Base-by-base conservation (phyloP, 1,140 invertebrate genomes). In the Aculops lycopersici region DNA sequence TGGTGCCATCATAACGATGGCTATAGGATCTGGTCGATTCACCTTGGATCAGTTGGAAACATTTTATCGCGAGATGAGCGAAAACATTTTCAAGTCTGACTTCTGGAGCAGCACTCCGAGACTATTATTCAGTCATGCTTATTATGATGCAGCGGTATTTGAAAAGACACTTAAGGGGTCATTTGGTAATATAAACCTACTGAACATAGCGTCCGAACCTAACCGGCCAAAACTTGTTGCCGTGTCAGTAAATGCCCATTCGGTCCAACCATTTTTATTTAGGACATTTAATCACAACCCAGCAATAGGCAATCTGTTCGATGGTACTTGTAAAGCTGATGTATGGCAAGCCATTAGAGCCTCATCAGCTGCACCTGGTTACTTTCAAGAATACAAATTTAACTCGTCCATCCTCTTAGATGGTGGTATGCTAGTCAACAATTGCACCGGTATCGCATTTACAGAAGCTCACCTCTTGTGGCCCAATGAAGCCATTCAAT, bases 331-430 rank as follows among this genome's bases (percentile, higher is more conserved):
- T 46, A 64, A 67, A 37, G 66, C 75, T 46, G 58, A 62, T 48
- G 53, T 84, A 14, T 92, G 81, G 78, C 71, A 88, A 62, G 74
- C 77, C 12, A 69, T 81, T 3, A 58, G 80, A 51, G 81, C 80
- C 8, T 84, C 79, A 5, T 74, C 79, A 35, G 80, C 83, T 38
- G 83, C 83, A 16, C 83, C 83, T 2, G 76, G 74, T 0, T 84
- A 84, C 59, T 90, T 84, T 59, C 70, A 78, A 52, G 78, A 84
- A 53, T 80, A 73, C 49, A 64, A 66, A 47, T 58, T 74, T 15
- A 69, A 68, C 39, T 69, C 72, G 19, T 63, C 67, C 50, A 55
- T 83, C 45, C 76, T 81, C 55, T 74, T 80, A 69, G 75, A 76
- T 60, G 74, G 71, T 49, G 81, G 80, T 14, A 67, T 86, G 46